A percentile compares a stretch with the other conserved stretches of the same genome.
Evolutionary conservation across 2,113 vertebrate species (phyloP).

Genomic region (Macaca nemestrina): DNA sequence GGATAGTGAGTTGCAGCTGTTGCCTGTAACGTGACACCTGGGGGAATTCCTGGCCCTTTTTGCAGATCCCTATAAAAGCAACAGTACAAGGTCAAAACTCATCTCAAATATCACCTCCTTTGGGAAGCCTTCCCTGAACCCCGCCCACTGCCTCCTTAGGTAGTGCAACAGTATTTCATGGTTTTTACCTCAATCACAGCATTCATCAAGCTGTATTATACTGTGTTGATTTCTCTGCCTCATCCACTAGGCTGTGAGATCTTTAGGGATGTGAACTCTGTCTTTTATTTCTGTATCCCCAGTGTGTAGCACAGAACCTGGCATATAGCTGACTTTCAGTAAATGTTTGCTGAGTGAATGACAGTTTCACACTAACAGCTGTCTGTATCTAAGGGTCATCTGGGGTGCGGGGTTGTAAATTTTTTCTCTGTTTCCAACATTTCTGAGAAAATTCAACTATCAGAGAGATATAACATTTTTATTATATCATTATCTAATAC

Average conservation of each 20-base stretch:
- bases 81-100: slow-evolving; percentile 65
- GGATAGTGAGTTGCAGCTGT: slow-evolving; percentile 68
- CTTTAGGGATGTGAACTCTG: not conserved
- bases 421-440: slow-evolving; percentile 37
- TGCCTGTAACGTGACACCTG: slow-evolving; percentile 61
- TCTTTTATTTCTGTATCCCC: slow-evolving; percentile 14
- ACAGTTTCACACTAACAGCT: slow-evolving; percentile 6
- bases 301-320: not conserved
- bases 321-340: not conserved
- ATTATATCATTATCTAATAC: not conserved
- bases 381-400: not conserved
- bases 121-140: not conserved
- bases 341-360: not conserved
- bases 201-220: slow-evolving; percentile 14
- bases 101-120: slow-evolving; percentile 69
- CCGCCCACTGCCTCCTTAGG: not conserved
- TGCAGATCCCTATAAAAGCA: slow-evolving; percentile 62
- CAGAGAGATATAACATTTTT: not conserved
- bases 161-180: not conserved
- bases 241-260: not conserved
- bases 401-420: not conserved
- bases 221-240: slow-evolving; percentile 36
- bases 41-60: slow-evolving; percentile 59
- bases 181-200: slow-evolving; percentile 1
- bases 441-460: slow-evolving; percentile 45